A percentile compares a stretch with the other conserved stretches of the same genome.
phyloP scores from a whole-genome alignment of 2,888 invertebrate genomes.

The Yponomeuta evonymella region DNA sequence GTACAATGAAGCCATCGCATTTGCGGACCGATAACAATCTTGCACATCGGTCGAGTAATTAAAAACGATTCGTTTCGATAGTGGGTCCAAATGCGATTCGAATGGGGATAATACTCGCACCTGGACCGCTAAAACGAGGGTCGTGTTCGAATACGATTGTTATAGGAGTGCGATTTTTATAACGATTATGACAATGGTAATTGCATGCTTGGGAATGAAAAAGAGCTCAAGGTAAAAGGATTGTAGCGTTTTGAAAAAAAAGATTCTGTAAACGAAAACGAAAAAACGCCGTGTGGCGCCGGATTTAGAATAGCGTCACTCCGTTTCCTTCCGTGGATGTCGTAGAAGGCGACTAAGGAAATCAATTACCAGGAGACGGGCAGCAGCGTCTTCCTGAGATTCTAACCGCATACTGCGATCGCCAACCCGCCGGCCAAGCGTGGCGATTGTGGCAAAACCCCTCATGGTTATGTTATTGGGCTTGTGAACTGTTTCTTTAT shows the following conservation, averaged over 20 bases:
- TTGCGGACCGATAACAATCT: slow-evolving; percentile 41
- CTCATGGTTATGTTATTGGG: too few relatives aligned
- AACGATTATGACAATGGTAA: slow-evolving; percentile 4
- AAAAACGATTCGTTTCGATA: slow-evolving; percentile 25
- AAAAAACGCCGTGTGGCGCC: too few relatives aligned
- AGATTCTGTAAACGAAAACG: too few relatives aligned
- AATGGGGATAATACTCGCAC: slow-evolving; percentile 25
- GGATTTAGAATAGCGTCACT: too few relatives aligned
- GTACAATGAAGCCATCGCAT: slow-evolving; percentile 23
- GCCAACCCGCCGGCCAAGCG: too few relatives aligned
- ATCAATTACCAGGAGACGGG: too few relatives aligned
- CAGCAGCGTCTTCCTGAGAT: too few relatives aligned
- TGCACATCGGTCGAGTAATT: slow-evolving; percentile 28
- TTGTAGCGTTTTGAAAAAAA: slow-evolving; percentile 18
- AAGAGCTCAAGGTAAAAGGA: slow-evolving; percentile 4
- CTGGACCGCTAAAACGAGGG: slow-evolving; percentile 19
- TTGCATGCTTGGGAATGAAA: not conserved
- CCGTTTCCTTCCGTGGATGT: too few relatives aligned
- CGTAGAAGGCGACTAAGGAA: too few relatives aligned
- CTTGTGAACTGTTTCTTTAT: too few relatives aligned
- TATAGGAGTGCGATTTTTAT: slow-evolving; percentile 4
- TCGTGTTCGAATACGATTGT: not conserved
- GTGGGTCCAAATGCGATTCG: slow-evolving; percentile 13
- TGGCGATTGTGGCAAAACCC: too few relatives aligned
- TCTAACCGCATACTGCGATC: too few relatives aligned